These are phyloP conservation scores for Pseudorectes ferrugineus DNA, from an alignment of 2,113 vertebrate genomes.

Conservation along the genomic window DNA sequence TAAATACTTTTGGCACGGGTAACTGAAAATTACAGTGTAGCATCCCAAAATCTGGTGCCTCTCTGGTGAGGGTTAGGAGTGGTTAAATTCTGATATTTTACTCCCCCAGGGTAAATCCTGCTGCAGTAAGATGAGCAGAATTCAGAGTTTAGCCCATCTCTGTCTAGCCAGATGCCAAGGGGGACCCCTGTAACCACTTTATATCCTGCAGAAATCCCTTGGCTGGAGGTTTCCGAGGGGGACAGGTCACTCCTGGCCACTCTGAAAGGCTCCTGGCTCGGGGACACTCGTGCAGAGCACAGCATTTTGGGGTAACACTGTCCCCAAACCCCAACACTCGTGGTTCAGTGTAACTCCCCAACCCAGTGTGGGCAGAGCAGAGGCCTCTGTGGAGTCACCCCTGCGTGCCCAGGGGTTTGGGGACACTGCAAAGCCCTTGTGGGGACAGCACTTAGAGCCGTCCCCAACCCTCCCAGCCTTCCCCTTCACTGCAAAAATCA, in stretches of 20 bases:
- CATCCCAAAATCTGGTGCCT: neutral
- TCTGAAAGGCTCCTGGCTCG: neutral
- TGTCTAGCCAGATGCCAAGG: neutral
- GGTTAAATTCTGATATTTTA: neutral
- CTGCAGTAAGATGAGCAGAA: neutral
- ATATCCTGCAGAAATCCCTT: neutral
- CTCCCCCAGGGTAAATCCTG: neutral
- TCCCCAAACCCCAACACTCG: neutral
- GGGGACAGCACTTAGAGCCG: neutral
- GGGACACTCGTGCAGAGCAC: fast-evolving
- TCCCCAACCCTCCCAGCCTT: neutral
- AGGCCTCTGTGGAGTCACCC: neutral
- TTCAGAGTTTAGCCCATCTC: neutral
- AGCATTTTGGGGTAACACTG: neutral
- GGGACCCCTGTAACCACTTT: neutral
- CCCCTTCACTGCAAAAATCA: slow-evolving; percentile 8
- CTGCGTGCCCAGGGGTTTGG: neutral
- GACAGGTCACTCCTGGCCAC: neutral
- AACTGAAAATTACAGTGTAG: neutral
- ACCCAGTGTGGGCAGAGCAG: fast-evolving
- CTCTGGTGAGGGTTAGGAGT: neutral
- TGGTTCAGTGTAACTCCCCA: neutral
- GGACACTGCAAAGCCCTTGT: neutral
- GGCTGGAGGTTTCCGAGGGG: neutral
- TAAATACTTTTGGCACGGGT: neutral